A percentile compares a stretch with the other conserved stretches of the same genome.
These are phyloP conservation scores for Stictonetta naevosa DNA, from an alignment of 2,113 vertebrate genomes.

Conservation along the genomic window DNA sequence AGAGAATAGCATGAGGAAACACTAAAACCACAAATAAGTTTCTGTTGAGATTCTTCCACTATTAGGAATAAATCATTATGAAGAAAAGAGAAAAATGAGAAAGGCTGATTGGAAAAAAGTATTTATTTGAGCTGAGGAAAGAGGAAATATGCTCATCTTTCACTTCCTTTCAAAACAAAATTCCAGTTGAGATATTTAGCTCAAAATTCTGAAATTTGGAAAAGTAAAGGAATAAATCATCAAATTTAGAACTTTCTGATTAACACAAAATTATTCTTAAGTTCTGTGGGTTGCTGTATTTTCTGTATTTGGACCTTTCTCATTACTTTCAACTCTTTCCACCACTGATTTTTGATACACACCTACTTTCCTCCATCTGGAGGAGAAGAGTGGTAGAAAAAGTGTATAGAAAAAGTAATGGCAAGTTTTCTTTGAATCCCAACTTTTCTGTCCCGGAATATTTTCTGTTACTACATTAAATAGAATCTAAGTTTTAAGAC, in stretches of 20 bases:
- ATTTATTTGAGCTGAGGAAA: neutral
- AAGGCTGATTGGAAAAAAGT: neutral
- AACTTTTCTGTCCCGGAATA: neutral
- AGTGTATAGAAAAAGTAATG: neutral
- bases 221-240: neutral
- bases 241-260: neutral
- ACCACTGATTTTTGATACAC: neutral
- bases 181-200: neutral
- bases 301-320: neutral
- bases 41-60: neutral
- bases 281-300: rapidly evolving
- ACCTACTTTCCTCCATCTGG: neutral
- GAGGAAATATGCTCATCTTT: neutral
- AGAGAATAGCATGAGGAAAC: neutral
- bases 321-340: neutral
- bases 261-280: neutral
- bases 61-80: neutral
- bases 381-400: neutral
- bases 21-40: neutral
- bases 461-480: neutral
- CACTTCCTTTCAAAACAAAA: neutral
- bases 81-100: neutral
- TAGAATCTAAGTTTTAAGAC: neutral
- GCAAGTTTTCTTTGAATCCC: neutral
- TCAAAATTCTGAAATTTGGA: neutral